Evolutionary conservation across 2,113 vertebrate species (phyloP).

Genomic region (Tangachromis dhanisi): DNA sequence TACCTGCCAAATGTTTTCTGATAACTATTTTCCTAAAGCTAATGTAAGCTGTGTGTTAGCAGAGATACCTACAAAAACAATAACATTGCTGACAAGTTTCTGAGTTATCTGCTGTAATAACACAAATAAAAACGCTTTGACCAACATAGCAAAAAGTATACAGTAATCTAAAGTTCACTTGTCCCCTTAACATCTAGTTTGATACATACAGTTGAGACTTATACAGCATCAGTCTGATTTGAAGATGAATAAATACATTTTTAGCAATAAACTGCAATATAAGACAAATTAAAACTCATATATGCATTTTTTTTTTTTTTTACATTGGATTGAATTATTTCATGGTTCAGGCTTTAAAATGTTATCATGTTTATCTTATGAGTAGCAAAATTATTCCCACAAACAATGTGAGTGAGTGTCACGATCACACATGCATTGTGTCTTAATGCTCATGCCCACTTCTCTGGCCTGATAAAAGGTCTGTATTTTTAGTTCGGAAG

Average conservation of each 20-base stretch:
- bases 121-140: neutral
- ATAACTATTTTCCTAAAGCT: neutral
- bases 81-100: neutral
- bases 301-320: neutral
- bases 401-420: neutral
- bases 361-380: neutral
- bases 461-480: neutral
- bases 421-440: neutral
- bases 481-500: neutral
- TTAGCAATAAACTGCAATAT: neutral
- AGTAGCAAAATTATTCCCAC: neutral
- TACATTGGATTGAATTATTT: neutral
- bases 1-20: neutral
- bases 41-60: neutral
- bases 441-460: neutral
- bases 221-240: neutral
- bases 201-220: neutral
- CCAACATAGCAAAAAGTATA: neutral
- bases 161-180: neutral
- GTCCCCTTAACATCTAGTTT: neutral
- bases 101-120: neutral
- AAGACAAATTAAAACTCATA: neutral
- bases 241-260: neutral
- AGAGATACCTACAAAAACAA: neutral
- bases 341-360: neutral